A percentile compares a stretch with the other conserved stretches of the same genome.
Conservation (phyloP, 2,113 vertebrate genomes). For the chimpanzee (Pan troglodytes) region NHGRI_mPanTro3-v2.1_pri NC_072412.2:25649001-25649500, state of each 20-base stretch:
- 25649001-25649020: no score
- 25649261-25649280: neutral
- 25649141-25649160: neutral
- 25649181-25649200: neutral
- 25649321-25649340: neutral
- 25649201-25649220: neutral
- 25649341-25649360: conserved; percentile 59
- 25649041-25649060: no score
- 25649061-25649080: no score
- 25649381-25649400: neutral
- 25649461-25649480: neutral
- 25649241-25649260: neutral
- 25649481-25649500: neutral
- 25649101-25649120: neutral
- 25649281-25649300: neutral
- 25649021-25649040: no score
- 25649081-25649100: neutral
- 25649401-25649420: neutral
- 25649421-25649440: neutral
- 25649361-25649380: neutral
- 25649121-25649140: neutral
- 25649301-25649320: rapidly evolving
- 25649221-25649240: neutral
- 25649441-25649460: neutral
- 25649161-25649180: neutral